Evolutionary conservation across 2,113 vertebrate genomes (phyloP), one percentile per base, ranked within the genome.

Genomic region (Ctenomys sociabilis): DNA sequence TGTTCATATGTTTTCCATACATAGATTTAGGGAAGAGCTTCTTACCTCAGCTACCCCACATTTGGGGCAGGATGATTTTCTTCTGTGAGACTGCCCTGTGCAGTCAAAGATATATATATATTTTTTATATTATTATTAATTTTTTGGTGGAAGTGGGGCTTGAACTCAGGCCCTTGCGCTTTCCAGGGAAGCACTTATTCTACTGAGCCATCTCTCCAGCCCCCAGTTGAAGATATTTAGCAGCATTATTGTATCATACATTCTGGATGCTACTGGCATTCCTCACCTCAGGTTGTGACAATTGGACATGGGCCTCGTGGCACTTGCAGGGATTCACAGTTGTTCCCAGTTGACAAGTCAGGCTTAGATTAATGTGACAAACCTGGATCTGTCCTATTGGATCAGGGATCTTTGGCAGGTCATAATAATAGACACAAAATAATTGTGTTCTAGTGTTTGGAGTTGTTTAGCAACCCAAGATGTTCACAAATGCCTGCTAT

Each of bases 271-370:
- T 11, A 30, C 12, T 22, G 13, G 16, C 7, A 49, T 5, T 30
- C 45, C 1, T 21, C 2, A 3, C 7, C 17, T 54, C 57, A 26
- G 32, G 5, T 9, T 35, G 26, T 73, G 43, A 81, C 30, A 21
- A 0, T 52, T 2, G 3, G 43, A 52, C 21, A 14, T 21, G 6
- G 26, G 19, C 5, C 22, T 35, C 0, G 9, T 45, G 7, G 43
- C 13, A 35, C 2, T 1, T 63, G 28, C 2, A 9, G n/a, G 35
- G 9, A 28, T 12, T 14, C n/a, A 8, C 7, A 5, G 26, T 6
- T 28, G 4, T 11, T 10, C 16, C 37, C 40, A 30, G 1, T 4
- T 24, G n/a, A 78, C 37, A 68, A 59, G 49, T 63, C 37, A 0
- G 17, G 21, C 43, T 85, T 37, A 16, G 7, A 37, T 8, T 26